Percentiles rank a stretch among this genome's conserved stretches.
These are phyloP conservation scores for Plectropomus leopardus DNA, from an alignment of 2,113 vertebrate genomes.

Conservation along the genomic window DNA sequence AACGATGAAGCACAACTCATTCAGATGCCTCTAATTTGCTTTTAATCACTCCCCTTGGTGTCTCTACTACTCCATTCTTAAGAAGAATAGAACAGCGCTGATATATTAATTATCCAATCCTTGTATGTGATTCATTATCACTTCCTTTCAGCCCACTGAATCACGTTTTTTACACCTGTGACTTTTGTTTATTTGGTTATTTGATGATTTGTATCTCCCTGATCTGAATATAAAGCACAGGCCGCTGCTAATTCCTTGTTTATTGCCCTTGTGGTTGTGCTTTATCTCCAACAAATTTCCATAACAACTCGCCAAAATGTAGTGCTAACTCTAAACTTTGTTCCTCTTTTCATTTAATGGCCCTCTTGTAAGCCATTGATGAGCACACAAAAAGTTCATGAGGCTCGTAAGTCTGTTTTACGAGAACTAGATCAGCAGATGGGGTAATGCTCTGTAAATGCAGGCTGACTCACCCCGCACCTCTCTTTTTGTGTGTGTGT, in stretches of 20 bases:
- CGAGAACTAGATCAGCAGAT: constrained; percentile 62
- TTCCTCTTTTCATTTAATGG: constrained; percentile 56
- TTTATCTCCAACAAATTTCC: constrained; percentile 38
- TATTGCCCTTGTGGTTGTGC: constrained; percentile 29
- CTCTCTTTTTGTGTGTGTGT: constrained; percentile 19
- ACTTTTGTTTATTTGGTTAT: constrained; percentile 44
- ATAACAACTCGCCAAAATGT: constrained; percentile 54
- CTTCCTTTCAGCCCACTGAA: constrained; percentile 18
- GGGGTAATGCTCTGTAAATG: constrained; percentile 71
- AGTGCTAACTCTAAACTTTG: constrained; percentile 53
- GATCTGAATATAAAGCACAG: neutral
- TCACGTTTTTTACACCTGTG: constrained; percentile 26
- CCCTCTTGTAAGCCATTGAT: constrained; percentile 60
- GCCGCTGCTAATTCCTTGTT: constrained; percentile 51
- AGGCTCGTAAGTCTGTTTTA: constrained; percentile 68
- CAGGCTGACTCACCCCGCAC: constrained; percentile 65
- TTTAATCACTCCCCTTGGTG: constrained; percentile 51
- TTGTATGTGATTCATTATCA: constrained; percentile 45
- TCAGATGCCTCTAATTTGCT: constrained; percentile 48
- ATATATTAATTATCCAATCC: constrained; percentile 49
- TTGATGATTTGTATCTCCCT: constrained; percentile 31
- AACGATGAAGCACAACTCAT: constrained; percentile 39
- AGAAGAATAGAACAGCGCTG: constrained; percentile 38
- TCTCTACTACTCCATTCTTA: constrained; percentile 20
- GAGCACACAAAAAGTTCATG: constrained; percentile 62